phyloP scores from a whole-genome alignment of 2,113 vertebrate species.

The Sardina pilchardus region DNA sequence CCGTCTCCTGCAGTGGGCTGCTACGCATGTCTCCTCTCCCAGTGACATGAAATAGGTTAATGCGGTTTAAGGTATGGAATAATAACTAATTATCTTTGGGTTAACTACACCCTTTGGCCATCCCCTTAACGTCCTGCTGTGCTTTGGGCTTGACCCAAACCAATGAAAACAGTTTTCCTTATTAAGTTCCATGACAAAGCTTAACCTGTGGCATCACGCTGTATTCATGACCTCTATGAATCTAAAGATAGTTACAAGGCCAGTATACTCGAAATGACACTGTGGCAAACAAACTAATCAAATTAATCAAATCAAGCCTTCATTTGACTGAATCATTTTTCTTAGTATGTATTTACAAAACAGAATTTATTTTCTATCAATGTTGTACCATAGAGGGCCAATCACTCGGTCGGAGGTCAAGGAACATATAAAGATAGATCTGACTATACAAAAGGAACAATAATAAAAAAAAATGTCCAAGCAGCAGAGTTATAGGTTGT shows the following conservation, averaged over 20 bases:
- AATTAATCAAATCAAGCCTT: too few relatives aligned
- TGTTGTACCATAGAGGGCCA: neutral
- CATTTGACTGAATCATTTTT: neutral
- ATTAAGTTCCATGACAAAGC: slow-evolving; percentile 32
- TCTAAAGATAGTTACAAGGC: neutral
- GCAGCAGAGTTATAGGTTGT: neutral
- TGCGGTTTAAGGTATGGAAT: slow-evolving; percentile 50
- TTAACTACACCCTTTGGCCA: slow-evolving; percentile 52
- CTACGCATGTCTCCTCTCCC: slow-evolving; percentile 38
- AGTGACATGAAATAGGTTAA: slow-evolving; percentile 54
- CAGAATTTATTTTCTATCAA: neutral
- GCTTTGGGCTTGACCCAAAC: slow-evolving; percentile 48
- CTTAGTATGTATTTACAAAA: neutral
- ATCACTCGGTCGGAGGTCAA: neutral
- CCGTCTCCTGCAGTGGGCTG: neutral
- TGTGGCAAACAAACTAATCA: neutral
- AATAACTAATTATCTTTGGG: slow-evolving; percentile 56
- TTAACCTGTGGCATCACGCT: slow-evolving; percentile 27
- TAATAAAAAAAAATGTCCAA: neutral
- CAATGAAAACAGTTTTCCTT: slow-evolving; percentile 46
- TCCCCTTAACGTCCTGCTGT: slow-evolving; percentile 44
- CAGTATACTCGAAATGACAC: neutral
- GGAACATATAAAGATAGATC: neutral
- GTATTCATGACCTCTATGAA: neutral
- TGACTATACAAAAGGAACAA: neutral